Percentiles rank a stretch among this genome's conserved stretches.
phyloP scores from a whole-genome alignment of 2,113 vertebrate genomes.

The Chitala chitala region DNA sequence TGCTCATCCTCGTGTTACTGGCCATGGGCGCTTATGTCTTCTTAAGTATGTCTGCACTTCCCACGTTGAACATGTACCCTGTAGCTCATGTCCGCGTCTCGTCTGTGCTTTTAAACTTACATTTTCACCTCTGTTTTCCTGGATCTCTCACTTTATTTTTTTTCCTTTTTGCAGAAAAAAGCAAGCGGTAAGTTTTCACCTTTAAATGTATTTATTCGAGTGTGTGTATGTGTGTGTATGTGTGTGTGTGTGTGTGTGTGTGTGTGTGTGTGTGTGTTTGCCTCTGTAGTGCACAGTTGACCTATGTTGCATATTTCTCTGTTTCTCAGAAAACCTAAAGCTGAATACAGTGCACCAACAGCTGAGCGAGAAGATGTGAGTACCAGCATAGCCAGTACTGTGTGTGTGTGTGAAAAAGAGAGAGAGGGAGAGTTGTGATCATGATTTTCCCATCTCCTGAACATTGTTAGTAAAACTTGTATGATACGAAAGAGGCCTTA shows the following conservation, averaged over 20 bases:
- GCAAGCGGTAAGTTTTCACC: conserved; percentile 50
- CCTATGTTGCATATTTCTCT: neutral
- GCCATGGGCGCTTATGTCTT: conserved; percentile 63
- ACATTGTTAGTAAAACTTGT: neutral
- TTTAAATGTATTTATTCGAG: neutral
- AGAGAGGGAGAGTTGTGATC: neutral
- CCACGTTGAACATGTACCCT: conserved; percentile 73
- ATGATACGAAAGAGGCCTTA: too few species aligned
- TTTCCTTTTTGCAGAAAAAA: conserved; percentile 43
- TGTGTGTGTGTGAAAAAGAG: too few species aligned
- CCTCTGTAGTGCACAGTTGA: neutral
- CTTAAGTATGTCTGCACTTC: too few species aligned
- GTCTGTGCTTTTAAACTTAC: neutral
- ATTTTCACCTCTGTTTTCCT: conserved; percentile 17
- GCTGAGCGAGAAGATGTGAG: conserved; percentile 52
- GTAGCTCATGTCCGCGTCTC: conserved; percentile 57
- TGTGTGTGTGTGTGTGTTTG: neutral
- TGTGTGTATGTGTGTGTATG: too few species aligned
- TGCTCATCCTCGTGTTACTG: conserved; percentile 54
- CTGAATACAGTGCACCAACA: conserved; percentile 49
- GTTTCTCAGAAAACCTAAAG: conserved; percentile 48
- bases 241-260: too few species aligned
- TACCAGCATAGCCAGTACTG: neutral
- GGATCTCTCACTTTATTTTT: too few species aligned
- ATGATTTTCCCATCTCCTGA: neutral